Evolutionary conservation across 1,140 invertebrate genomes (phyloP).

Genomic region (Drosophila grimshawi): DNA sequence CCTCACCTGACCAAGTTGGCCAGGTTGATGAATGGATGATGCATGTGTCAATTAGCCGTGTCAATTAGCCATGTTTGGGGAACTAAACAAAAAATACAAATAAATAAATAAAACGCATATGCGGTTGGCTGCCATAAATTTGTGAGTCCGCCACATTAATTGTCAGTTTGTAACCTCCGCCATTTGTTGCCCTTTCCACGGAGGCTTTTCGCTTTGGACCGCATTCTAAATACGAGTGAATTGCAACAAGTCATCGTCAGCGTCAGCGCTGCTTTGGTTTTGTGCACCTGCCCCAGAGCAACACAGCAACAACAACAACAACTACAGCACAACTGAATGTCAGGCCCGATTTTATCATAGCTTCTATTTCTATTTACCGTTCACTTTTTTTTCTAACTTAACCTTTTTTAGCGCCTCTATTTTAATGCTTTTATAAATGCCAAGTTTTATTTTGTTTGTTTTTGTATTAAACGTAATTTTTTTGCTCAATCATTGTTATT

Average conservation of each 20-base stretch:
- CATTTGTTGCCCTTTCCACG: conserved; percentile 67
- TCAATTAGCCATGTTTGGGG: conserved; percentile 62
- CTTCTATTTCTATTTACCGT: conserved; percentile 75
- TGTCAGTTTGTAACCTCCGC: conserved; percentile 60
- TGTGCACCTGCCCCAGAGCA: conserved; percentile 56
- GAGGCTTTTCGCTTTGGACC: conserved; percentile 25
- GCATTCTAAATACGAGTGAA: conserved; percentile 66
- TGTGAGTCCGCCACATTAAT: conserved; percentile 21
- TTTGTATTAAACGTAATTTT: not conserved
- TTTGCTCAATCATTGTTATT: conserved; percentile 12
- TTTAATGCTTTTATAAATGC: conserved; percentile 25
- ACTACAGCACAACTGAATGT: conserved; percentile 58
- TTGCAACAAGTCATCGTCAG: conserved; percentile 35
- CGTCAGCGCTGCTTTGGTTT: conserved; percentile 17
- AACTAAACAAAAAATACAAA: conserved; percentile 4
- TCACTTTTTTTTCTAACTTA: conserved; percentile 66
- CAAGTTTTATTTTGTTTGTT: conserved; percentile 21
- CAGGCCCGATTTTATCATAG: conserved; percentile 68
- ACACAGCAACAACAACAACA: conserved; percentile 23
- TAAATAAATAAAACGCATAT: conserved; percentile 3
- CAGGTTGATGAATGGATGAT: conserved; percentile 52
- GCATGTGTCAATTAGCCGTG: conserved; percentile 74
- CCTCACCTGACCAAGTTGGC: conserved; percentile 24
- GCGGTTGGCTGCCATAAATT: conserved; percentile 33
- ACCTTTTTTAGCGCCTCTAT: conserved; percentile 55